These are phyloP conservation scores for Baryphthengus martii DNA, from an alignment of 2,113 vertebrate species.

Conservation along the genomic window DNA sequence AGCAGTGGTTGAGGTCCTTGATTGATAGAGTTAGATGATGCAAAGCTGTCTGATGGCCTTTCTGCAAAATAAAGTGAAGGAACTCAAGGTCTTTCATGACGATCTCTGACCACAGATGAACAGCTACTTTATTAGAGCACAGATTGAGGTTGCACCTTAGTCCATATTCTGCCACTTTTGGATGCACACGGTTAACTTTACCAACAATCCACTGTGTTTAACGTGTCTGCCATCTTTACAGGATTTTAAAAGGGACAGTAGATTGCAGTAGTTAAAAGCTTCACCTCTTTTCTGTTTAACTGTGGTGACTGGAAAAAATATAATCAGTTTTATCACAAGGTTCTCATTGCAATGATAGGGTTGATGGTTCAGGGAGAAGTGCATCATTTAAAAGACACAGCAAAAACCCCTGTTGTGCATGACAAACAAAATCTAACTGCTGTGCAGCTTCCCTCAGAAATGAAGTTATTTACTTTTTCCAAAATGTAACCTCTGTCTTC, in stretches of 20 bases:
- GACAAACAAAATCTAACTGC: not conserved
- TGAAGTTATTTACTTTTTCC: not conserved
- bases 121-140: constrained; percentile 77
- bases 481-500: not conserved
- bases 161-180: constrained; percentile 64
- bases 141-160: constrained; percentile 68
- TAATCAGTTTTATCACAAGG: not conserved
- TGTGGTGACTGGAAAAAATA: not conserved
- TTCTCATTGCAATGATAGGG: not conserved
- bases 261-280: not conserved
- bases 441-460: not conserved
- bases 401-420: not conserved
- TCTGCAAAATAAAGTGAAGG: constrained; percentile 77
- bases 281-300: not conserved
- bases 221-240: constrained; percentile 37
- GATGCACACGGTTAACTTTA: constrained; percentile 60
- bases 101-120: constrained; percentile 79
- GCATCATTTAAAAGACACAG: not conserved
- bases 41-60: constrained; percentile 77
- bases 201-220: constrained; percentile 51
- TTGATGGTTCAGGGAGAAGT: not conserved
- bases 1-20: constrained; percentile 72
- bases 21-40: constrained; percentile 81
- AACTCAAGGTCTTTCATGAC: constrained; percentile 77
- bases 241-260: not conserved